Evolutionary conservation across 2,888 invertebrate species (phyloP).

Genomic region (Clistopyga incitator): DNA sequence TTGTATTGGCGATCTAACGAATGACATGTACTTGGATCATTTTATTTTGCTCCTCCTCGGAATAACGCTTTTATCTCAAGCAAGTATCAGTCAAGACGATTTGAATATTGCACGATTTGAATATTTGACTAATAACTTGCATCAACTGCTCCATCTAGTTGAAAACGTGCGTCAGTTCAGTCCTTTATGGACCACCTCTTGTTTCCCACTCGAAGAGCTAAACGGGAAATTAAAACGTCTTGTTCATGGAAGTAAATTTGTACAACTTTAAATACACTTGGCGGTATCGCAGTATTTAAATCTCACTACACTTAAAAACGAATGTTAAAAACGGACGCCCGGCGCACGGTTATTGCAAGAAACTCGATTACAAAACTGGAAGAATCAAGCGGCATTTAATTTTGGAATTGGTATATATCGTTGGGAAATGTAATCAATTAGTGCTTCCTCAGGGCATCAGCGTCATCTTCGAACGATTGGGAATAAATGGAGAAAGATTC

Average conservation of each 20-base stretch:
- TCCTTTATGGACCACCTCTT: slow-evolving; percentile 57
- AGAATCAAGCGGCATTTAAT: too few relatives aligned
- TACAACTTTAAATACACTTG: slow-evolving; percentile 53
- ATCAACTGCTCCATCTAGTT: slow-evolving; percentile 57
- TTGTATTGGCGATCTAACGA: slow-evolving; percentile 30
- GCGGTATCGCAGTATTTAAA: slow-evolving; percentile 28
- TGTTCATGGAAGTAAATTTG: slow-evolving; percentile 57
- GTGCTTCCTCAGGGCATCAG: too few relatives aligned
- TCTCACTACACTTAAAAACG: slow-evolving; percentile 21
- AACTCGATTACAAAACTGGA: too few relatives aligned
- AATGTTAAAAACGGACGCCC: too few relatives aligned
- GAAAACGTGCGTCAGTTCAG: slow-evolving; percentile 50
- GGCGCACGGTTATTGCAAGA: too few relatives aligned
- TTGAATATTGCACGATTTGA: slow-evolving; percentile 49
- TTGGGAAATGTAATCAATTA: too few relatives aligned
- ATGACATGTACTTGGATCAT: slow-evolving; percentile 60
- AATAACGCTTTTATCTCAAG: slow-evolving; percentile 56
- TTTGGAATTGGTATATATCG: too few relatives aligned
- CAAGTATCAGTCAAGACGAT: slow-evolving; percentile 51
- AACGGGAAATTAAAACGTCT: slow-evolving; percentile 56
- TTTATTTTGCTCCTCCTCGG: slow-evolving; percentile 42
- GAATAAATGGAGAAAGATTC: too few relatives aligned
- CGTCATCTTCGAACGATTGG: too few relatives aligned
- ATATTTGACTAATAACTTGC: slow-evolving; percentile 52
- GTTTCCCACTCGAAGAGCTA: slow-evolving; percentile 61